These are phyloP conservation scores for Struthio camelus DNA, from an alignment of 2,113 vertebrate genomes.

Conservation along the genomic window DNA sequence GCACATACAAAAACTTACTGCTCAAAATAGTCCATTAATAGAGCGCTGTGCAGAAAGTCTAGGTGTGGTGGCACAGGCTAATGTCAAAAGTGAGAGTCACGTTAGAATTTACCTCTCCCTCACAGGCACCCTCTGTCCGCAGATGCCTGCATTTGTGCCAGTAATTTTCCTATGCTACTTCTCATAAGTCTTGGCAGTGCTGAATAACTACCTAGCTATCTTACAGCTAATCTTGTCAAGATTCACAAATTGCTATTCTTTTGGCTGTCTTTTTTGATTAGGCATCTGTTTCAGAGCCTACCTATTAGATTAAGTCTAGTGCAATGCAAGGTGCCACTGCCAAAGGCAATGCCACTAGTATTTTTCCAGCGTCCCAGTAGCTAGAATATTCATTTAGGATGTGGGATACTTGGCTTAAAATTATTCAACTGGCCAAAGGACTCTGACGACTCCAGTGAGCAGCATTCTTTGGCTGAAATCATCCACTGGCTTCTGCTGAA, in stretches of 20 bases:
- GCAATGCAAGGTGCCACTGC: background rate
- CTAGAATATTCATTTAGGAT: background rate
- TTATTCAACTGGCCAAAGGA: background rate
- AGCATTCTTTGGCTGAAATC: background rate
- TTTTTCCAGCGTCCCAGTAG: background rate
- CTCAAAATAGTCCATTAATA: background rate
- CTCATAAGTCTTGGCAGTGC: background rate
- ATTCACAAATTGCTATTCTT: background rate
- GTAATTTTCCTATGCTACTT: background rate
- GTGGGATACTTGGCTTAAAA: background rate
- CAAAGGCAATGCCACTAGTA: background rate
- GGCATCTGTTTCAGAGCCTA: background rate
- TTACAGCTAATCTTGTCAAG: background rate
- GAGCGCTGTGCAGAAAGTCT: background rate
- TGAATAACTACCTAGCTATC: background rate
- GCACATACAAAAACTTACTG: background rate
- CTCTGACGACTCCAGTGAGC: background rate
- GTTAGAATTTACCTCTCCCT: background rate
- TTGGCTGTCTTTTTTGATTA: background rate
- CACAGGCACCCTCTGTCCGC: background rate
- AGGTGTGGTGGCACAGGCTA: background rate
- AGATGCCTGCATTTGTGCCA: background rate
- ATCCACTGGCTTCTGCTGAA: background rate
- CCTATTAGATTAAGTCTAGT: background rate
- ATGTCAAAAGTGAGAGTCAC: background rate